Percentiles rank a stretch among this genome's conserved stretches.
These are phyloP conservation scores for Eospalax fontanierii DNA, from an alignment of 2,797 vertebrate genomes.

Conservation along the genomic window DNA sequence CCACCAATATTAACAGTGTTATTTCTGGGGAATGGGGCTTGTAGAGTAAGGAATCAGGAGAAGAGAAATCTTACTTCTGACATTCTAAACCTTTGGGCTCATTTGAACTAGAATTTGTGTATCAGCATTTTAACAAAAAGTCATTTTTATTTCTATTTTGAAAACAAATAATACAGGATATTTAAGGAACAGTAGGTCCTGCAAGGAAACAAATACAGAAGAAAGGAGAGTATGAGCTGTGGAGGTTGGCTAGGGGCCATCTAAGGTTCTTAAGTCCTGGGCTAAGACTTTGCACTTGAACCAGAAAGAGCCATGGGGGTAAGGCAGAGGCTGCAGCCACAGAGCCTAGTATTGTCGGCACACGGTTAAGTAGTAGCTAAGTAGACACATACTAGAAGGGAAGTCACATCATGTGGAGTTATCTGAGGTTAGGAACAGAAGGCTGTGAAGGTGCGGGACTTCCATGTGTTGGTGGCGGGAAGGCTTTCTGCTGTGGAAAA, in stretches of 20 bases:
- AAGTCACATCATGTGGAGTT: neutral
- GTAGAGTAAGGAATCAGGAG: neutral
- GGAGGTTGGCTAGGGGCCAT: neutral
- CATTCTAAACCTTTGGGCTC: neutral
- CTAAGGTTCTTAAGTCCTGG: neutral
- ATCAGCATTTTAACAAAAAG: constrained; percentile 47
- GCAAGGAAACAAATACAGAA: neutral
- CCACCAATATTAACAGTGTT: constrained; percentile 1
- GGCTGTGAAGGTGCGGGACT: neutral
- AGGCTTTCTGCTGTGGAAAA: neutral
- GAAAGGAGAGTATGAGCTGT: neutral
- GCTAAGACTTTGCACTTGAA: constrained; percentile 34
- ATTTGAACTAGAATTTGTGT: neutral
- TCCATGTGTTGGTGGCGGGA: neutral
- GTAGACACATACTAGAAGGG: neutral
- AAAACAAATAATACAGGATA: neutral
- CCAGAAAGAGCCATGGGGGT: fast-evolving
- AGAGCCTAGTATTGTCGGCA: neutral
- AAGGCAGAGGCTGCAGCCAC: neutral
- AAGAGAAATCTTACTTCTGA: constrained; percentile 43
- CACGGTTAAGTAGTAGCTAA: neutral
- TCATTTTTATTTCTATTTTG: constrained; percentile 3
- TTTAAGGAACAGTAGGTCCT: neutral
- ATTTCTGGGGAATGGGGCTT: constrained; percentile 18
- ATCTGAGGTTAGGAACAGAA: neutral